These are phyloP conservation scores for Pseudococcus jackbeardsleyi DNA, from an alignment of 2,888 invertebrate genomes.

Conservation along the genomic window DNA sequence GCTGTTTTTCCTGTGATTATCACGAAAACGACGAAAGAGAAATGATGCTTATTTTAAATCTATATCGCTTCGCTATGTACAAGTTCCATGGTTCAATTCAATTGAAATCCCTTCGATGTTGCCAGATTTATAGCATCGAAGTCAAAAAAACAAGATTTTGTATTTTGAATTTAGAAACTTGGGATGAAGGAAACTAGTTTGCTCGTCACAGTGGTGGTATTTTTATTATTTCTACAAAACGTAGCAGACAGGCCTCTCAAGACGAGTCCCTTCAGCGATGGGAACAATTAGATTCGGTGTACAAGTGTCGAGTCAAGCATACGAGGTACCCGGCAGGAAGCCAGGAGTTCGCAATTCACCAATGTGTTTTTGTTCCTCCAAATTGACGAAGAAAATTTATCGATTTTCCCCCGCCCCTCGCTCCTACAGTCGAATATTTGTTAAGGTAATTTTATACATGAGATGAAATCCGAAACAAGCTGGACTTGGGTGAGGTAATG, in stretches of 20 bases:
- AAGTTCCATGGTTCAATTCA: not conserved
- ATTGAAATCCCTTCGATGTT: not conserved
- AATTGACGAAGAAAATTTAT: constrained; percentile 31
- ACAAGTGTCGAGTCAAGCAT: not conserved
- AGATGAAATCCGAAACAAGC: not conserved
- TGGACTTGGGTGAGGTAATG: not conserved
- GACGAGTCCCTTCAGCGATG: constrained; percentile 13
- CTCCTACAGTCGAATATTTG: not conserved
- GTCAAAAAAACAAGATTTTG: not conserved
- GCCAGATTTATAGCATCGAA: constrained; percentile 2
- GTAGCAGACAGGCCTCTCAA: not conserved
- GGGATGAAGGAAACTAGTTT: constrained; percentile 24
- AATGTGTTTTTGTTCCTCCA: constrained; percentile 6
- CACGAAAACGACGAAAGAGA: not conserved
- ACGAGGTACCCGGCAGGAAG: not conserved
- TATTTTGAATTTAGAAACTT: constrained; percentile 2
- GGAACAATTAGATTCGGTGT: constrained; percentile 10
- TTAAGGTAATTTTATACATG: constrained; percentile 35
- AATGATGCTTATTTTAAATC: no score
- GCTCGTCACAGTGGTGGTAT: not conserved
- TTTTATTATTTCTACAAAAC: no score
- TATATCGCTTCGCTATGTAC: no score
- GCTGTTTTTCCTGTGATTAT: not conserved
- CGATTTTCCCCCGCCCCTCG: not conserved
- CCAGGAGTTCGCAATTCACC: not conserved